Evolutionary conservation across 2,888 invertebrate genomes (phyloP), one percentile per base, ranked within the genome.

Genomic region (Oligia fasciuncula): DNA sequence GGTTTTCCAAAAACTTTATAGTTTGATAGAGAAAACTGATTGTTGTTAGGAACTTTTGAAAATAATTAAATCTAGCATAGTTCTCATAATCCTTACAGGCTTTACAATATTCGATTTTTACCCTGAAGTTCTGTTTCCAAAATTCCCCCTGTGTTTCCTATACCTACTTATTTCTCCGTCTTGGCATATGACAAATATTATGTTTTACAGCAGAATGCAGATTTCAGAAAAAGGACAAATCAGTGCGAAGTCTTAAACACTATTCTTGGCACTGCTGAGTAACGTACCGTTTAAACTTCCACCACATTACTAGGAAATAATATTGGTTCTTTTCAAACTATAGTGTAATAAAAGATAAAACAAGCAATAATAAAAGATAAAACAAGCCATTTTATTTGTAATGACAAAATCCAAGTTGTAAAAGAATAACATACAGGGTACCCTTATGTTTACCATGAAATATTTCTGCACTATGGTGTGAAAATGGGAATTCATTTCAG

Each of bases 181-280:
- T 35, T 74, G 71, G 80, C 68, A 76, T 81, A 79, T 77, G 73
- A 84, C 70, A 85, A 73, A 78, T 57, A 81, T 85, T 85, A 73
- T 85, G 66, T 85, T 84, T 85, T 84, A 85, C 84, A 84, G 76
- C 81, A 76, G 75, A 63, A 79, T 73, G 77, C 85, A 85, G 77
- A 72, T 84, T 75, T 81, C 72, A 67, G 82, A 78, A 82, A 85
- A 81, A 72, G 85, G 85, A 77, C 81, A 81, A 60, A 71, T 81
- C 84, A 78, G 83, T 79, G 75, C 17, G 81, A 84, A 72, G 74
- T 80, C 71, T 72, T 68, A 72, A 81, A 84, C 85, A 81, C 68
- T 77, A 75, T 73, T 79, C 70, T 79, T 60, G 76, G 83, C 85
- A 85, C 73, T 83, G 82, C 78, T 84, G 66, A 85, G 84, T 84